These are phyloP conservation scores for Lepidocolaptes lacrymiger DNA, from an alignment of 2,797 vertebrate genomes.

Conservation along the genomic window DNA sequence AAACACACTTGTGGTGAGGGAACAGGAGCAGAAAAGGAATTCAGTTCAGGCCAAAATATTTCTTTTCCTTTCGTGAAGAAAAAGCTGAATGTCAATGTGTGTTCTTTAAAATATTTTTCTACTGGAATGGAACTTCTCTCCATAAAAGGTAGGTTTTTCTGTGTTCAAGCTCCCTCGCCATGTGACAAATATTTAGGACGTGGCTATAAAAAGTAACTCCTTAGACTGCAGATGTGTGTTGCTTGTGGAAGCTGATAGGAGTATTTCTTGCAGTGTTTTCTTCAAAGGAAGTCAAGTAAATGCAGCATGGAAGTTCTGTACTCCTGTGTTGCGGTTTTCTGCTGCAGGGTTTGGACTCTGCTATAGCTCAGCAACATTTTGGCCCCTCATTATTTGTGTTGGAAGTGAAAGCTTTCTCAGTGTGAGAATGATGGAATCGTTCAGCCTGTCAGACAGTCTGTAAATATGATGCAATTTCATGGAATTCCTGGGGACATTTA, in stretches of 20 bases:
- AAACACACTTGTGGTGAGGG: neutral
- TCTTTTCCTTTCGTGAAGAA: neutral
- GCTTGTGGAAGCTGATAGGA: neutral
- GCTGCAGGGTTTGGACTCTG: neutral
- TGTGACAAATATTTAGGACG: neutral
- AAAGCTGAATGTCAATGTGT: neutral
- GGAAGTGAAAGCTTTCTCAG: neutral
- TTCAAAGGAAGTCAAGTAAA: neutral
- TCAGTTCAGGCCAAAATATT: neutral
- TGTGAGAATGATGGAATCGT: neutral
- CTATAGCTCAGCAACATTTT: neutral
- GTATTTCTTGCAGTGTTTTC: neutral
- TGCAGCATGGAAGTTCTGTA: neutral
- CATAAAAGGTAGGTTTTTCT: constrained; percentile 65
- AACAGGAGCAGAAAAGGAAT: neutral
- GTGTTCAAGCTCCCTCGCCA: neutral
- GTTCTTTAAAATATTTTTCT: neutral
- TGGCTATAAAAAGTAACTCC: neutral
- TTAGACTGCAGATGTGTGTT: neutral
- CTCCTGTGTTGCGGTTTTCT: neutral
- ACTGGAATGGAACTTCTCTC: constrained; percentile 67
- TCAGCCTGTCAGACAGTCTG: neutral
- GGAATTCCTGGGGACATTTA: neutral
- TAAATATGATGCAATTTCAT: neutral
- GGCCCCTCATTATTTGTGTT: neutral